A percentile compares a stretch with the other conserved stretches of the same genome.
Evolutionary conservation across 2,113 vertebrate species (phyloP).

Genomic region (Ctenodactylus gundi): DNA sequence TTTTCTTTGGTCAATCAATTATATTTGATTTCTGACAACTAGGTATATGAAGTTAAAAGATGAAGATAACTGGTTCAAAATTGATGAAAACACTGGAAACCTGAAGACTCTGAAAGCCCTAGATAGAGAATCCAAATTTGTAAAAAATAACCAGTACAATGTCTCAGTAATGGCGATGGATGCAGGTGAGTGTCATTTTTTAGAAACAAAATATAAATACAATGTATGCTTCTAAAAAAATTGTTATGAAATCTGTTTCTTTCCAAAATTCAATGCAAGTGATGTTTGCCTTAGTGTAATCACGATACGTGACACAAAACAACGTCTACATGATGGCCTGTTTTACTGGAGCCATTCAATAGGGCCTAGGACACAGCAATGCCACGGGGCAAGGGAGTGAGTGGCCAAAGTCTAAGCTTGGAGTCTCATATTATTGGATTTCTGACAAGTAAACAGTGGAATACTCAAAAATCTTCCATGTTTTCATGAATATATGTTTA

Average conservation of each 20-base stretch:
- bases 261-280: constrained; percentile 13
- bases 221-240: neutral
- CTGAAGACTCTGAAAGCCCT: constrained; percentile 87
- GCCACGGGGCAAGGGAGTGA: neutral
- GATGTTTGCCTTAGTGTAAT: neutral
- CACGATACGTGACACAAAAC: neutral
- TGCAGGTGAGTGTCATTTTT: constrained; percentile 80
- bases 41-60: constrained; percentile 90
- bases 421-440: neutral
- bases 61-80: constrained; percentile 87
- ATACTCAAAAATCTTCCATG: neutral
- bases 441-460: neutral
- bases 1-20: neutral
- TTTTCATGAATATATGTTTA: neutral
- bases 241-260: neutral
- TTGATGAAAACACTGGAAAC: constrained; percentile 84
- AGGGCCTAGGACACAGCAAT: no score
- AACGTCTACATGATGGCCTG: neutral
- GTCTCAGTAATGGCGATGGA: constrained; percentile 84
- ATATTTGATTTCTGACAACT: constrained; percentile 58
- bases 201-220: neutral
- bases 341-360: neutral
- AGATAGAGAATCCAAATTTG: constrained; percentile 88
- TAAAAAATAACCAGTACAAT: constrained; percentile 85
- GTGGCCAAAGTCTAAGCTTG: neutral